These are phyloP conservation scores for Echiichthys vipera DNA, from an alignment of 2,797 vertebrate genomes.

Conservation along the genomic window DNA sequence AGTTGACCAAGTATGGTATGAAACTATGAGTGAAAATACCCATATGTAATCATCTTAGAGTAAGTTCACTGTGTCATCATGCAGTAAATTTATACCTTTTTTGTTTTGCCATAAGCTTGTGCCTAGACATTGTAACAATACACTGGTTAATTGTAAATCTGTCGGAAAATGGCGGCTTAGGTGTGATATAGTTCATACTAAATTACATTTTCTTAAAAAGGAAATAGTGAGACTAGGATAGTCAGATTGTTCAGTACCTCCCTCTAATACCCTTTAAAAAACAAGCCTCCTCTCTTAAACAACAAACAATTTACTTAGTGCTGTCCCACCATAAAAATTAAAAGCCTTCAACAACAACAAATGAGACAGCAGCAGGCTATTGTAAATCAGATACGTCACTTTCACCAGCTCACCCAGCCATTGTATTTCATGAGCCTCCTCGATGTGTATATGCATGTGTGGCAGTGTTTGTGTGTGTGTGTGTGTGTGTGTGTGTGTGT, in stretches of 20 bases:
- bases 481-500: conserved; percentile 89
- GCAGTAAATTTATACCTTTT: conserved; percentile 7
- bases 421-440: conserved; percentile 91
- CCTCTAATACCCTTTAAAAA: conserved; percentile 53
- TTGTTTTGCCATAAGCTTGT: background rate
- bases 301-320: conserved; percentile 92
- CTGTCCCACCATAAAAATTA: conserved; percentile 92
- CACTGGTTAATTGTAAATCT: conserved; percentile 3
- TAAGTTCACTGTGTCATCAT: background rate
- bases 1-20: conserved; percentile 3
- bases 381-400: conserved; percentile 93
- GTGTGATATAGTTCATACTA: background rate
- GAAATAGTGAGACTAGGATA: conserved; percentile 9
- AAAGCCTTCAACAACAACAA: conserved; percentile 94
- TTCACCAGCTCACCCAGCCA: conserved; percentile 88
- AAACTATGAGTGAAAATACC: conserved; percentile 16
- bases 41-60: conserved; percentile 30
- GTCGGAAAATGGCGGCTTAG: background rate
- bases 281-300: conserved; percentile 78
- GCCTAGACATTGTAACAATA: background rate
- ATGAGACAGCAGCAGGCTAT: conserved; percentile 86
- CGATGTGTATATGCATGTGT: conserved; percentile 92
- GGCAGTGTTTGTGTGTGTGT: conserved; percentile 77
- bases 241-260: conserved; percentile 26
- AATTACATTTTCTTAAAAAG: conserved; percentile 13